These are phyloP conservation scores for Hypsopygia costalis DNA, from an alignment of 2,888 invertebrate genomes.

Conservation along the genomic window DNA sequence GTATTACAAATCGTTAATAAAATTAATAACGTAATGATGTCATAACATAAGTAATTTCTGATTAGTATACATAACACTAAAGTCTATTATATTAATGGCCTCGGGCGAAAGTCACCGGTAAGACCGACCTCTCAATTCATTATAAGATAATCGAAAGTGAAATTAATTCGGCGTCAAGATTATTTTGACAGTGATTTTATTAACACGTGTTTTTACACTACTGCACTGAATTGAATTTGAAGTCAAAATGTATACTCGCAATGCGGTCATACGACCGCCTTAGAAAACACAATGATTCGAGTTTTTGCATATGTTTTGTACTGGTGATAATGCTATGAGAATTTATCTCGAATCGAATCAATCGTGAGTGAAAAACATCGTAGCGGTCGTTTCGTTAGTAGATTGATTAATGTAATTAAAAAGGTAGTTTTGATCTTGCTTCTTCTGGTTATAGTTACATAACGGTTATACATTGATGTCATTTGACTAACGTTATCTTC, in stretches of 20 bases:
- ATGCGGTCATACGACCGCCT: constrained; percentile 4
- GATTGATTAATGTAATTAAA: constrained; percentile 15
- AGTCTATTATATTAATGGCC: constrained; percentile 50
- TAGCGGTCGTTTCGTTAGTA: constrained; percentile 18
- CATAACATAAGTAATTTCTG: constrained; percentile 41
- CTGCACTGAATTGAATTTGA: constrained; percentile 24
- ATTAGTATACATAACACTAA: constrained; percentile 41
- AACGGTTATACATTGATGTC: too few relatives aligned
- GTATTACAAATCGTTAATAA: constrained; percentile 19
- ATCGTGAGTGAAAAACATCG: constrained; percentile 24
- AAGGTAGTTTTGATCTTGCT: neutral
- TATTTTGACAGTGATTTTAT: constrained; percentile 51
- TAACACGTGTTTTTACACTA: constrained; percentile 44
- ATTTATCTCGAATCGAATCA: constrained; percentile 19
- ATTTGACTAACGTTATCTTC: too few relatives aligned
- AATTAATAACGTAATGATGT: constrained; percentile 34
- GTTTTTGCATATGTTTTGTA: constrained; percentile 9
- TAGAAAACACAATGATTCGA: constrained; percentile 18
- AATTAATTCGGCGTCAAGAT: constrained; percentile 63
- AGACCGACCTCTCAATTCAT: constrained; percentile 68
- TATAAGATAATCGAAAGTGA: constrained; percentile 72
- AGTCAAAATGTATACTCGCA: constrained; percentile 16
- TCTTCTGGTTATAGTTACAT: too few relatives aligned
- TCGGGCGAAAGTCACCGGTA: constrained; percentile 60
- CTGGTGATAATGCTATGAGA: constrained; percentile 11